Base-by-base conservation (phyloP, 2,797 vertebrate genomes). In the Psittacula derbiana region DNA sequence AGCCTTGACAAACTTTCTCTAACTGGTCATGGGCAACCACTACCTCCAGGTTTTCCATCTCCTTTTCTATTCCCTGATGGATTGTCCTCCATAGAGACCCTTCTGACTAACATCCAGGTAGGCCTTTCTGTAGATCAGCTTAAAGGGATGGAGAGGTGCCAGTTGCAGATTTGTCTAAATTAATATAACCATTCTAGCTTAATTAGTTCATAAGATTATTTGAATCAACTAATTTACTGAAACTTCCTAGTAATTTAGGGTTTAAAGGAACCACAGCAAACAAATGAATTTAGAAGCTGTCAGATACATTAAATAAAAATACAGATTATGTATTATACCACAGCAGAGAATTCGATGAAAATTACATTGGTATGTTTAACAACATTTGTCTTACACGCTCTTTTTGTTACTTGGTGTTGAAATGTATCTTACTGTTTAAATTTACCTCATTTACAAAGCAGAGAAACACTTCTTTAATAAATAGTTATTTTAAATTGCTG, bases 81-180 rank as follows among this genome's bases (percentile, higher is more conserved):
- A 94, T 86, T 99, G 97, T 99, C 99, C 92, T 99, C 99, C 96
- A 99, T 99, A 99, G 99, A 99, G 98, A 99, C 99, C 65, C 99
- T 99, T 84, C 98, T 99, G 98, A 99, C 99, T 97, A 99, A 99
- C 97, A 99, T 99, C 98, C 99, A 99, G 99, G 99, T 99, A 98
- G 97, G 98, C 70, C 95, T 98, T 95, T 93, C 57, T 82, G 80
- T 57, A 86, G 69, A 90, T 87, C 87, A 90, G 40, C 67, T 81
- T 81, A 94, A 92, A 95, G 43, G 19, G 79, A 86, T 66, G 58
- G 58, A 74, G 28, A 95, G 64, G 50, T 94, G 33, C 70, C 84
- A 92, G 57, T 75, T 82, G n/a, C 71, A 84, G 78, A 76, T 89
- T 92, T 94, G 89, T 87, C 74, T 76, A 83, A 90, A 94, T 89